These are phyloP conservation scores for Cherax quadricarinatus DNA, from an alignment of 1,140 invertebrate genomes.

Conservation along the genomic window DNA sequence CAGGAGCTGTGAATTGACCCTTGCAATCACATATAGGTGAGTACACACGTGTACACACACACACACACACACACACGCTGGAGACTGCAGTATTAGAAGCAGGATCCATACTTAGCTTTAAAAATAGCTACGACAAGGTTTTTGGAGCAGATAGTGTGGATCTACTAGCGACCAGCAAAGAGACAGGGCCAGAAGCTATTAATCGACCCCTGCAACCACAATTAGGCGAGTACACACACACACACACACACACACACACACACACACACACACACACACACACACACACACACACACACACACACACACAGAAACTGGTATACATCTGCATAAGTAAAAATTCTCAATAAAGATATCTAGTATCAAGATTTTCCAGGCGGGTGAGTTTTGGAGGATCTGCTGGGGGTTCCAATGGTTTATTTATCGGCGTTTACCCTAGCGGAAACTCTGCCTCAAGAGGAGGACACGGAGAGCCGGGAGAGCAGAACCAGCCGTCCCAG, in stretches of 20 bases:
- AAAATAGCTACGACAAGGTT: no score
- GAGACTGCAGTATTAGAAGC: no score
- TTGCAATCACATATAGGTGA: no score
- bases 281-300: constrained; percentile 31
- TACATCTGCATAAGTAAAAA: constrained; percentile 62
- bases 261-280: constrained; percentile 29
- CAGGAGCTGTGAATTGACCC: no score
- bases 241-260: constrained; percentile 31
- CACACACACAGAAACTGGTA: constrained; percentile 10
- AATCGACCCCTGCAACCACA: constrained; percentile 4
- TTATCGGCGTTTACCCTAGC: constrained; percentile 46
- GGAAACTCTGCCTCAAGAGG: constrained; percentile 20
- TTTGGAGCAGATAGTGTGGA: no score
- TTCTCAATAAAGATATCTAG: constrained; percentile 45
- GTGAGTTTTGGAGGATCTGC: constrained; percentile 21
- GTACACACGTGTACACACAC: no score
- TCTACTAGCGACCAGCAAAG: no score
- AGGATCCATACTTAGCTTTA: no score
- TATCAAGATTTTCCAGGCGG: constrained; percentile 56
- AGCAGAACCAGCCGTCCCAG: neutral
- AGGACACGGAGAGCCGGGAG: constrained; percentile 1
- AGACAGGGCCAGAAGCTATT: no score
- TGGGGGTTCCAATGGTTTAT: constrained; percentile 24
- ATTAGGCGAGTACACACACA: constrained; percentile 27
- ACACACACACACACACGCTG: no score